phyloP scores from a whole-genome alignment of 2,888 invertebrate species.

The Torymus aiolomorphi region DNA sequence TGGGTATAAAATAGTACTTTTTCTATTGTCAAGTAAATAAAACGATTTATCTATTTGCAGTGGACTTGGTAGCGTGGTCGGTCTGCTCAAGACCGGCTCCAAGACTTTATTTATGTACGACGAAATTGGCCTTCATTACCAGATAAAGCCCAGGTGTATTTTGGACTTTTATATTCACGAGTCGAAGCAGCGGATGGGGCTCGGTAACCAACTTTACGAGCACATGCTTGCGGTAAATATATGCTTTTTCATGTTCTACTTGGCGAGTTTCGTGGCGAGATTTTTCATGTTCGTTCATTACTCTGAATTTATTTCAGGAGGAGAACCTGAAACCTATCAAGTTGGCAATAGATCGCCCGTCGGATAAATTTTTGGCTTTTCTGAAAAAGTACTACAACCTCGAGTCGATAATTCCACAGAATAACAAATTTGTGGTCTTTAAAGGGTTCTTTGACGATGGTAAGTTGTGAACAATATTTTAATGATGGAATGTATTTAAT shows the following conservation, averaged over 20 bases:
- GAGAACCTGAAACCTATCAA: slow-evolving; percentile 82
- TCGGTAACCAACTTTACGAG: slow-evolving; percentile 90
- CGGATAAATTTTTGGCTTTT: slow-evolving; percentile 91
- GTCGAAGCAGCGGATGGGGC: slow-evolving; percentile 89
- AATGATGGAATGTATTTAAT: background rate
- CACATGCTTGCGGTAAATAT: slow-evolving; percentile 87
- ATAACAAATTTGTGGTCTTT: slow-evolving; percentile 92
- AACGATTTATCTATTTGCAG: slow-evolving; percentile 75
- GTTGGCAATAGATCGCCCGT: slow-evolving; percentile 95
- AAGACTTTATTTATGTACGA: slow-evolving; percentile 94
- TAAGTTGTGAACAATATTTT: slow-evolving; percentile 54
- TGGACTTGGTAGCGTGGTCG: slow-evolving; percentile 84
- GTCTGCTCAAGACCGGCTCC: slow-evolving; percentile 91
- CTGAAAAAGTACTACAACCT: slow-evolving; percentile 88
- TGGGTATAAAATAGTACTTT: background rate
- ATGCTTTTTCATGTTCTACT: slow-evolving; percentile 39
- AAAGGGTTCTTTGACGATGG: slow-evolving; percentile 84
- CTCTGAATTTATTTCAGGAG: slow-evolving; percentile 77
- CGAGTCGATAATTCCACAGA: slow-evolving; percentile 83
- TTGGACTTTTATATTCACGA: slow-evolving; percentile 95
- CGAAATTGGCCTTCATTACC: slow-evolving; percentile 82
- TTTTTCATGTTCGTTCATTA: too few relatives aligned
- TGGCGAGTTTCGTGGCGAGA: slow-evolving; percentile 14
- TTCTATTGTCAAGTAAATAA: background rate
- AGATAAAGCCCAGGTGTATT: slow-evolving; percentile 90